Base-by-base conservation (phyloP, 1,140 invertebrate species). In the Drosophila teissieri region DNA sequence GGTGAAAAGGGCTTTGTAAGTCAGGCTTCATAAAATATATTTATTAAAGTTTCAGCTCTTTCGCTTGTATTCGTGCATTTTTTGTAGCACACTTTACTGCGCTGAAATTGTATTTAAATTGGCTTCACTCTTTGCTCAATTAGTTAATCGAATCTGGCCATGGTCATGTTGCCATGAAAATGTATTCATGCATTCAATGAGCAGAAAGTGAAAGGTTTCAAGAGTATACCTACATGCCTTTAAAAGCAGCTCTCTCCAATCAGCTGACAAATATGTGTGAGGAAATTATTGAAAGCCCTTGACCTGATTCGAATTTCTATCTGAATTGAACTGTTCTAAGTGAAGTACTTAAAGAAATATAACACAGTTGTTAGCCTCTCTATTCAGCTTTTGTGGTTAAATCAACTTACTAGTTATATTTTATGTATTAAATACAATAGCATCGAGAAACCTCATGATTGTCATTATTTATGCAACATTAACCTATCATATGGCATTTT, bases 401-500 rank as follows among this genome's bases (percentile, higher is more conserved):
- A 14, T 14, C 14, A 4, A 4, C 0, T 39, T 24, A 24, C 24
- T 4, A 24, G 4, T 4, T 0, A 4, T 24, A 24, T 24, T 24
- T 14, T 39, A 4, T 4, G 11, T 11, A 37, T 27, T 27, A 6
- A 6, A 31, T 31, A 8, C 27, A 31, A 31, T 31, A 10, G 11
- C 14, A 37, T 39, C 4, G 12, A 14, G 2, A 11, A 24, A 19
- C 12, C 6, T 24, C 3, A 3, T 19, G 7, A 14, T 11, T 11
- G 22, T 14, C 1, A 57, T 62, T 22, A 22, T 22, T 19, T 11
- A 34, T 34, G 37, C 53, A 14, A 58, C 6, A 40, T 62, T 34
- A 58, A 62, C 15, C 22, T 11, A 12, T 58, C 6, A 12, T 40
- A 62, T 39, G 15, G 24, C 57, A 42, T 60, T 62, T 42, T 37